Evolutionary conservation across 2,113 vertebrate genomes (phyloP).

Genomic region (Cheirogaleus medius): DNA sequence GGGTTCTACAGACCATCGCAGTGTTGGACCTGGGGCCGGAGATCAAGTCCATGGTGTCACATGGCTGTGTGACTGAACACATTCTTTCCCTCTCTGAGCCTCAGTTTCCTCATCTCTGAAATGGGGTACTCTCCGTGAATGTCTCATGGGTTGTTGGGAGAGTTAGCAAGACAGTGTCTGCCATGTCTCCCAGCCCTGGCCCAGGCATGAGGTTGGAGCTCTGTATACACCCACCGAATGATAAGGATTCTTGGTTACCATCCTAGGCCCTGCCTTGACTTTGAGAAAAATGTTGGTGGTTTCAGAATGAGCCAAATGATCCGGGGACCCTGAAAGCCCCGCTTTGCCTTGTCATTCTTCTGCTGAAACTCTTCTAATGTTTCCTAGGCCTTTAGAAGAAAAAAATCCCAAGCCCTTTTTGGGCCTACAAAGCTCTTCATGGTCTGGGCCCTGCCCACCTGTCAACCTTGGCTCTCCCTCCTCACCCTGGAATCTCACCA

Average conservation of each 20-base stretch:
- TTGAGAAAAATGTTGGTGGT: not conserved
- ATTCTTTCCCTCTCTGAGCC: not conserved
- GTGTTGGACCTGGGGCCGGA: not conserved
- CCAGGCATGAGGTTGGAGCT: not conserved
- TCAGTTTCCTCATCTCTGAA: not conserved
- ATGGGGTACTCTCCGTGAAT: not conserved
- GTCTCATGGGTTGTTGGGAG: not conserved
- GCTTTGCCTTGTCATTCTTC: not conserved
- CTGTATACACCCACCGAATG: not conserved
- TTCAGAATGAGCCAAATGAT: not conserved
- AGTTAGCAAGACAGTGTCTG: not conserved
- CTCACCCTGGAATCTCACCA: not conserved
- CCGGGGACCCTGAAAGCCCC: not conserved
- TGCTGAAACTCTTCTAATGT: not conserved
- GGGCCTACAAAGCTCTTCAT: not conserved
- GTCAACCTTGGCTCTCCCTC: not conserved
- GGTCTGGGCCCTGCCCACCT: not conserved
- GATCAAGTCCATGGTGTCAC: not conserved
- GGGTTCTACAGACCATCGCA: not conserved
- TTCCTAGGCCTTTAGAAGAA: constrained; percentile 17
- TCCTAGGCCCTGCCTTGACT: not conserved
- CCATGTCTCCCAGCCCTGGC: not conserved
- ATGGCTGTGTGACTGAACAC: not conserved
- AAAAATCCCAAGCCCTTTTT: not conserved
- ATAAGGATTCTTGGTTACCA: not conserved